Base-by-base conservation (phyloP, 2,888 invertebrate species). In the Lithophane ornitopus region DNA sequence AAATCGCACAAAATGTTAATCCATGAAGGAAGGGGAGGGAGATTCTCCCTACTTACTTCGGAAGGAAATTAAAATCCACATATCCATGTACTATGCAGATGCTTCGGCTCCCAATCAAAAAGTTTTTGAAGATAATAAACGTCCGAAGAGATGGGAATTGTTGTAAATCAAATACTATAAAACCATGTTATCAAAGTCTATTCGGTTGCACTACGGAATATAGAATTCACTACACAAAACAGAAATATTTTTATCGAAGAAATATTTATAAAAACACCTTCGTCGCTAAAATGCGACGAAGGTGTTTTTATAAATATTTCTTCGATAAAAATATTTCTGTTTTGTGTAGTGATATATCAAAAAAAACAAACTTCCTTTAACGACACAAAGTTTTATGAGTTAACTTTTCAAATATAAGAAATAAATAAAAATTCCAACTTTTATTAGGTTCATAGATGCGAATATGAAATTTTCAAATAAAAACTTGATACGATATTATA, bases 1-100 rank as follows among this genome's bases (percentile, higher is more conserved):
- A 76, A 79, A 86, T 84, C 62, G 78, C 44, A 69, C 68, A 62
- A 84, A 86, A 86, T 85, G 76, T 79, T 84, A 84, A 85, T 84
- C 78, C 74, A 66, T 56, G 67, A 69, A 74, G 39, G 54, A 68
- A 56, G 49, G 44, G 66, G 65, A 39, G 62, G 56, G 14, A 70
- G 52, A 12, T 69, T 39, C 63, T 28, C 66, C 58, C 75, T 62
- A 67, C 80, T 65, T 52, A 84, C 69, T 74, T 65, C 54, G 61
- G 19, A 72, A 70, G 67, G 58, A 86, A 84, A 84, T 85, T 76
- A 82, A 80, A 82, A 76, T 84, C 65, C 81, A 82, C 84, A 82
- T 82, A 84, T 84, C 65, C 19, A 52, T 61, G 63, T 26, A 59
- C 44, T 65, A 80, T 76, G 68, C 68, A 84, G 84, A 83, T 84